Conservation (phyloP, 1,140 invertebrate genomes). For the Hermetia illucens region DNA sequence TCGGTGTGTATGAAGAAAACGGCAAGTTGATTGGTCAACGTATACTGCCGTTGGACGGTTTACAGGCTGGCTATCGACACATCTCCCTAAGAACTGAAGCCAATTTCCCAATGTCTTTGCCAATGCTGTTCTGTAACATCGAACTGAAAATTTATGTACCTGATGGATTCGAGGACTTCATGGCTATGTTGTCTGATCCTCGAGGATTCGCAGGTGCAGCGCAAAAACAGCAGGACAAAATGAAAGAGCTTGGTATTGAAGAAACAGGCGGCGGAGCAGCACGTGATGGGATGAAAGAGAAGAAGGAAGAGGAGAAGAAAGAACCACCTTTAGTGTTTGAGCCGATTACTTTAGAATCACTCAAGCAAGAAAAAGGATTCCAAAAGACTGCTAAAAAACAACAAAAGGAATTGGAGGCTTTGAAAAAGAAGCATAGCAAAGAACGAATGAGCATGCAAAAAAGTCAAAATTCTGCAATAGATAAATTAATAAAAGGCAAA, state of each 20-base stretch:
- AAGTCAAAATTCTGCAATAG: slow-evolving; percentile 84
- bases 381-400: slow-evolving; percentile 92
- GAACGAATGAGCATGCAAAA: slow-evolving; percentile 86
- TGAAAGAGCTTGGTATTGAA: slow-evolving; percentile 90
- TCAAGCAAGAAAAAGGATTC: slow-evolving; percentile 87
- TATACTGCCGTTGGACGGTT: slow-evolving; percentile 92
- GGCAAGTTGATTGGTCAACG: slow-evolving; percentile 93
- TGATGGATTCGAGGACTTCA: slow-evolving; percentile 96
- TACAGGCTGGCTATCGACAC: slow-evolving; percentile 95
- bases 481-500: slow-evolving; percentile 88
- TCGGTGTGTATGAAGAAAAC: slow-evolving; percentile 98
- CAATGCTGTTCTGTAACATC: slow-evolving; percentile 98
- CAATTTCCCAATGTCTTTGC: slow-evolving; percentile 96
- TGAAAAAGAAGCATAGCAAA: slow-evolving; percentile 88
- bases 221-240: slow-evolving; percentile 74
- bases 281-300: slow-evolving; percentile 33
- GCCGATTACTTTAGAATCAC: slow-evolving; percentile 76
- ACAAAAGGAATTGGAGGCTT: slow-evolving; percentile 83
- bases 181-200: slow-evolving; percentile 94
- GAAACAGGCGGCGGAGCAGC: slow-evolving; percentile 44
- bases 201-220: slow-evolving; percentile 80
- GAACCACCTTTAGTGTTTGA: slow-evolving; percentile 69
- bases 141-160: slow-evolving; percentile 99
- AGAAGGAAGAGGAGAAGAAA: slow-evolving; percentile 58
- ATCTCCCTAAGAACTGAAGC: slow-evolving; percentile 96